Base-by-base conservation (phyloP, 2,797 vertebrate species). In the Setipinna tenuifilis region DNA sequence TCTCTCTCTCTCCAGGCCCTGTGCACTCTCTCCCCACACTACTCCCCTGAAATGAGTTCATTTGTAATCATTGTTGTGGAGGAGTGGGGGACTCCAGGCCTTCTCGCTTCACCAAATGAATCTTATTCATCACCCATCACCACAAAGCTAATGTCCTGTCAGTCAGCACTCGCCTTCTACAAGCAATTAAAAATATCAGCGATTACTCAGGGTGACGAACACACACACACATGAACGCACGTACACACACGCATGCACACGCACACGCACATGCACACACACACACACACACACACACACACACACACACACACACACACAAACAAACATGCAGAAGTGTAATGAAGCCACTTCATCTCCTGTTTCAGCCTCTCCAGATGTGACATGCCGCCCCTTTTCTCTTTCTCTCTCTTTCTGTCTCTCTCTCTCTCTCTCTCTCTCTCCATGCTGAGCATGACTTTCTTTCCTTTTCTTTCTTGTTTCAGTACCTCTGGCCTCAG, bases 141-240 rank as follows among this genome's bases (percentile, higher is more conserved):
- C 62, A 68, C 62, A 68, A 68, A 68, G 62, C 62, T 68, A 68
- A 68, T 68, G 62, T 68, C 62, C 62, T 28, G 62, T 68, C 62
- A 68, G 31, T 68, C 62, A 68, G 31, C 25, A 0, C 2, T 2
- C 23, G 62, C 62, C 62, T 68, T 68, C 62, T 68, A 68, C 62
- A 68, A 68, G 62, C 62, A 68, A 68, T 68, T 68, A 68, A 68
- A 68, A 68, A 68, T 28, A 31, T 68, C 25, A 28, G 62, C 23
- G 25, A 68, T 68, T 68, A 31, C 62, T 68, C 25, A 9, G n/a
- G 21, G 61, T n/a, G 1, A 9, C 31, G 62, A 68, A 68, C 25
- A 68, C 25, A 31, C 62, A 14, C 62, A 65, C 11, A 25, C 23
- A 28, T 11, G 10, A 3, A 25, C 3, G 11, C n/a, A 62, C n/a